Percentiles rank a stretch among this genome's conserved stretches.
phyloP scores from a whole-genome alignment of 2,888 invertebrate genomes.

The Uropetala carovei region DNA sequence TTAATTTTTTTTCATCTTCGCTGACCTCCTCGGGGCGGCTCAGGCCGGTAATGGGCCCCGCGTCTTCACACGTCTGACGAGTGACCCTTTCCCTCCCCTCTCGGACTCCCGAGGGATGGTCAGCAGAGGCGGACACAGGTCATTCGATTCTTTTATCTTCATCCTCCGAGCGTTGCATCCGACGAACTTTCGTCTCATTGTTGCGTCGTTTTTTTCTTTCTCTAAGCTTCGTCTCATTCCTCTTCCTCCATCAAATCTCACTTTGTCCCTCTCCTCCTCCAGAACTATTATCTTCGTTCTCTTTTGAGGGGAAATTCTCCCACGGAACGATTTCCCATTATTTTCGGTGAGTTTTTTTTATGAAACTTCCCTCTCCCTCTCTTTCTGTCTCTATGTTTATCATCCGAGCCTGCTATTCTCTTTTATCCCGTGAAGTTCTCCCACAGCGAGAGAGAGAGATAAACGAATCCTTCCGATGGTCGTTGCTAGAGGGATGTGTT shows the following conservation, averaged over 20 bases:
- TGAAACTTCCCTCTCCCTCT: background rate
- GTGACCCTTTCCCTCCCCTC: background rate
- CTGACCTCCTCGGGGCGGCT: slow-evolving; percentile 18
- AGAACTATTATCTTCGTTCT: background rate
- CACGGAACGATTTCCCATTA: slow-evolving; percentile 21
- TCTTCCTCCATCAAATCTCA: slow-evolving; percentile 21
- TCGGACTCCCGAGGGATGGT: background rate
- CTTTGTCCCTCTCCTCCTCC: slow-evolving; percentile 23
- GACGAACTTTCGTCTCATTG: slow-evolving; percentile 10
- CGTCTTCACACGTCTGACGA: slow-evolving; percentile 45
- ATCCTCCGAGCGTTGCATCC: background rate
- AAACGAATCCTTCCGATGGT: background rate
- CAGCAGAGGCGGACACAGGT: background rate
- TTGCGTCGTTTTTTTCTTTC: slow-evolving; percentile 38
- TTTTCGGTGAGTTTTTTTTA: background rate
- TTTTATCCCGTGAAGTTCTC: slow-evolving; percentile 4
- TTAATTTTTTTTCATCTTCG: slow-evolving; percentile 49
- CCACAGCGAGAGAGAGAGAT: background rate
- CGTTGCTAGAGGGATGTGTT: too few species aligned
- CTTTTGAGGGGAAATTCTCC: background rate
- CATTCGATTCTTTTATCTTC: slow-evolving; percentile 53
- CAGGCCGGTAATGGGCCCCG: slow-evolving; percentile 44
- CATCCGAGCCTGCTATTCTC: background rate
- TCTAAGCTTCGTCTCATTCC: background rate
- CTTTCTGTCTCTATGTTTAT: too few species aligned